Percentiles rank a stretch among this genome's conserved stretches.
phyloP scores from a whole-genome alignment of 2,797 vertebrate genomes.

The Gouania willdenowi region DNA sequence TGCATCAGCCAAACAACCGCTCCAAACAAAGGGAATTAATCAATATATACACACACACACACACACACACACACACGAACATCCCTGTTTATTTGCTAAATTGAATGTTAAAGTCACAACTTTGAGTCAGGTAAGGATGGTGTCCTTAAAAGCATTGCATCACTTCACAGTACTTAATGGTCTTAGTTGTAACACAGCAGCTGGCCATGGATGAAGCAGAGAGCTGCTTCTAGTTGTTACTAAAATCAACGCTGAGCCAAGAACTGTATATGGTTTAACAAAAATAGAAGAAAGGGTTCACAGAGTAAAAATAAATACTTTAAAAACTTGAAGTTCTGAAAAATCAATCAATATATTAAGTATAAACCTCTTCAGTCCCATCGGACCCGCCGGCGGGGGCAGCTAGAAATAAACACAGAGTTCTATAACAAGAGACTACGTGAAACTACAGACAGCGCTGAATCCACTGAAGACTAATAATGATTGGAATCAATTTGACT shows the following conservation, averaged over 20 bases:
- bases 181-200: constrained; percentile 17
- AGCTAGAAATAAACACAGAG: too few species aligned
- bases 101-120: constrained; percentile 6
- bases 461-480: too few species aligned
- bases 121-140: constrained; percentile 12
- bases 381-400: too few species aligned
- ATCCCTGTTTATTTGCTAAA: constrained; percentile 10
- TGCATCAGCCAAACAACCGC: constrained; percentile 22
- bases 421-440: too few species aligned
- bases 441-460: too few species aligned
- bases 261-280: neutral
- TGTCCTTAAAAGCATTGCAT: constrained; percentile 37
- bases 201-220: constrained; percentile 4
- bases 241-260: constrained; percentile 15
- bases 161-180: constrained; percentile 36
- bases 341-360: too few species aligned
- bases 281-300: too few species aligned
- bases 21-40: neutral
- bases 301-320: neutral
- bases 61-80: constrained; percentile 17
- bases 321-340: too few species aligned
- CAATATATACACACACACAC: constrained; percentile 15
- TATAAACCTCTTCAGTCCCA: too few species aligned
- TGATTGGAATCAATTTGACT: too few species aligned
- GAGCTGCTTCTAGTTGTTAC: constrained; percentile 9